Evolutionary conservation across 2,113 vertebrate species (phyloP).

Genomic region (Oryzias celebensis): DNA sequence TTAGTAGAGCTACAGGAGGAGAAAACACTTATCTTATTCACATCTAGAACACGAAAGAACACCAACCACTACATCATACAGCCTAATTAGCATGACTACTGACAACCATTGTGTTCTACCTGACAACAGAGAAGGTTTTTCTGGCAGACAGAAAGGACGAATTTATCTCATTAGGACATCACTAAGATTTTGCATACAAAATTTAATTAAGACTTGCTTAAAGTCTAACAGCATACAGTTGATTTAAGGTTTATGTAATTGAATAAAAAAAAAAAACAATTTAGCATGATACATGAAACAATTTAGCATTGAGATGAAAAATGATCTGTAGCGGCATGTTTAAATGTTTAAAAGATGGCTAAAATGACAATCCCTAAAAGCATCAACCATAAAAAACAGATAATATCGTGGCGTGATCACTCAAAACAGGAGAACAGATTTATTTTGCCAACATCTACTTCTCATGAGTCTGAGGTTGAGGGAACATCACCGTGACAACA

Average conservation of each 20-base stretch:
- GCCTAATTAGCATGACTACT: background rate
- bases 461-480: conserved; percentile 42
- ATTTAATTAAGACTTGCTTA: no score
- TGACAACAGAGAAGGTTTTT: no score
- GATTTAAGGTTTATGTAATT: no score
- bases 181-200: no score
- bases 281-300: background rate
- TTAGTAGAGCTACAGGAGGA: conserved; percentile 24
- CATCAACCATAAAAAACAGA: conserved; percentile 11
- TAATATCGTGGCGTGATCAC: conserved; percentile 27
- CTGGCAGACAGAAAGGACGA: background rate
- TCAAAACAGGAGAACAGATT: conserved; percentile 20
- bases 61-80: background rate
- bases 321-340: background rate
- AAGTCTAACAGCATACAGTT: no score
- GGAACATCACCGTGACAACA: conserved; percentile 65
- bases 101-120: no score
- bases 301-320: background rate
- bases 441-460: conserved; percentile 40
- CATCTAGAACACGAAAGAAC: background rate
- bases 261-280: background rate
- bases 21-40: background rate
- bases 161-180: background rate
- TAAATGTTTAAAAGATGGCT: background rate
- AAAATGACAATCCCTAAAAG: background rate